Percentiles rank a stretch among this genome's conserved stretches.
Conservation (phyloP, 2,113 vertebrate genomes). For the Hippocampus mohnikei region DNA sequence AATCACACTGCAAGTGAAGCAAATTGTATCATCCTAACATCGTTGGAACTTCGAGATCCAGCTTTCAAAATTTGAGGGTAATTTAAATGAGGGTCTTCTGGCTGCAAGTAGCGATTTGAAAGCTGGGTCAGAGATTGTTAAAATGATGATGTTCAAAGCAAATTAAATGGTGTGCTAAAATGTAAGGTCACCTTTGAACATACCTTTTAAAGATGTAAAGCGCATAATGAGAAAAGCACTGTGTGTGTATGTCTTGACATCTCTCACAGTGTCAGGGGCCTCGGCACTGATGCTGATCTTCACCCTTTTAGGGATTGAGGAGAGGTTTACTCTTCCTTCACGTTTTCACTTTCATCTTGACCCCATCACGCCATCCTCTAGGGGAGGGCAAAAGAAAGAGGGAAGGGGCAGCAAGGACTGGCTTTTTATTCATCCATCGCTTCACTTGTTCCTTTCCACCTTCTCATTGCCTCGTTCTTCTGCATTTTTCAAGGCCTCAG, state of each 20-base stretch:
- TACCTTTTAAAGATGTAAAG: conserved; percentile 57
- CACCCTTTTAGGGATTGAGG: conserved; percentile 54
- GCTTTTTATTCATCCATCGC: conserved; percentile 51
- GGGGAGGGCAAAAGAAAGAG: conserved; percentile 28
- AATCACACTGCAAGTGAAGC: background rate
- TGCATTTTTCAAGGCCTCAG: conserved; percentile 26
- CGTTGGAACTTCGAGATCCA: background rate
- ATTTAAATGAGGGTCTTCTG: conserved; percentile 5
- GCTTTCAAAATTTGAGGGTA: background rate
- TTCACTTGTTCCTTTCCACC: conserved; percentile 41
- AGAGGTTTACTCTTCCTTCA: conserved; percentile 65
- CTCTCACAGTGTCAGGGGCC: conserved; percentile 60
- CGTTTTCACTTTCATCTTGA: conserved; percentile 68
- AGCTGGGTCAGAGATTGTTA: conserved; percentile 33
- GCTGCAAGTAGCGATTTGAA: conserved; percentile 11
- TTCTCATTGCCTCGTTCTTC: conserved; percentile 17
- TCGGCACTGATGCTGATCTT: conserved; percentile 60
- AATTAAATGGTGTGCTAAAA: conserved; percentile 30
- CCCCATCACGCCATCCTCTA: conserved; percentile 57
- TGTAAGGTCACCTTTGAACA: conserved; percentile 58
- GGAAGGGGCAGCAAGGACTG: conserved; percentile 47
- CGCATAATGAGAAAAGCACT: conserved; percentile 52
- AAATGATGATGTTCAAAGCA: conserved; percentile 35
- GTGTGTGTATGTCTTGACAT: conserved; percentile 61
- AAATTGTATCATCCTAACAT: background rate